Conservation (phyloP, 2,113 vertebrate species). For the Dasyprocta punctata region DNA sequence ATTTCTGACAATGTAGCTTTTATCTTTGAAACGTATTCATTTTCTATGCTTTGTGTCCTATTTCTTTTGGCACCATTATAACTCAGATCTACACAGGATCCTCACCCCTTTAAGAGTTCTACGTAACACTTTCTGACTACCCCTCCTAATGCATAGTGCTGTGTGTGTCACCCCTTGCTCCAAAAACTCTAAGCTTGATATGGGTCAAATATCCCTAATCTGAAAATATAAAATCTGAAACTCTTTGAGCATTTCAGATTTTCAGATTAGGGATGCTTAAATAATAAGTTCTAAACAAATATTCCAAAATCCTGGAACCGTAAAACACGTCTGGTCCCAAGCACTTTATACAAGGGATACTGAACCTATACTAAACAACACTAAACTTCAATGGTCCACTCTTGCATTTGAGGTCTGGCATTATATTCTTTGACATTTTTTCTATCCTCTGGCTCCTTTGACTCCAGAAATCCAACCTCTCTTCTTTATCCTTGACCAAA, state of each 20-base stretch:
- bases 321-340: not conserved
- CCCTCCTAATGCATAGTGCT: not conserved
- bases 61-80: not conserved
- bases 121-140: not conserved
- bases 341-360: not conserved
- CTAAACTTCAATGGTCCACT: not conserved
- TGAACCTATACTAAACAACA: not conserved
- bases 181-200: not conserved
- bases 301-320: not conserved
- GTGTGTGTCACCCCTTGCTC: not conserved
- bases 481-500: not conserved
- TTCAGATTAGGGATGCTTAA: not conserved
- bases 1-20: not conserved
- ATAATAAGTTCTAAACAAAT: not conserved
- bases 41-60: not conserved
- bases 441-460: not conserved
- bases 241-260: not conserved
- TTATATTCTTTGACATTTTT: not conserved
- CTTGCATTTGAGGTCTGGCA: not conserved
- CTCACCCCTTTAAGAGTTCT: not conserved
- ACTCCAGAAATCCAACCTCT: not conserved
- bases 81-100: not conserved
- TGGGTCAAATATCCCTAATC: not conserved
- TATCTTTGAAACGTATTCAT: not conserved
- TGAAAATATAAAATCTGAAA: not conserved